Conservation (phyloP, 2,888 invertebrate species). For the Andrena trimmerana region DNA sequence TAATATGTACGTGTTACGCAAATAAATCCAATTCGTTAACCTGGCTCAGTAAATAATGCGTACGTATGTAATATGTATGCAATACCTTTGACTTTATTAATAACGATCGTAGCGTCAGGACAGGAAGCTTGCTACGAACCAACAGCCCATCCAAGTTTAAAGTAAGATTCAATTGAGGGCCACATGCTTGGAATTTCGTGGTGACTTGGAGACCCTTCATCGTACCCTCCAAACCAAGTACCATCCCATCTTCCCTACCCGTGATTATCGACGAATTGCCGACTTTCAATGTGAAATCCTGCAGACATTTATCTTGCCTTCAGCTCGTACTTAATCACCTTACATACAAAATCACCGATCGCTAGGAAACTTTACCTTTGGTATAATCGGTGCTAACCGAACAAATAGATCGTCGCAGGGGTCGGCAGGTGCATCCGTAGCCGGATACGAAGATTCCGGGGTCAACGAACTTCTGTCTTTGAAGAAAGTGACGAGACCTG, state of each 20-base stretch:
- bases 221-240: constrained; percentile 90
- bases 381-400: constrained; percentile 91
- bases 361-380: constrained; percentile 87
- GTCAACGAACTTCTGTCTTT: constrained; percentile 81
- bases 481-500: constrained; percentile 81
- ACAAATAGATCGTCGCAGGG: constrained; percentile 79
- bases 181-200: constrained; percentile 79
- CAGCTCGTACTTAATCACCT: background rate
- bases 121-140: constrained; percentile 81
- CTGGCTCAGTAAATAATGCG: background rate
- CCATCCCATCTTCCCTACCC: constrained; percentile 88
- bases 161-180: constrained; percentile 77
- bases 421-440: constrained; percentile 66
- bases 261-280: constrained; percentile 90
- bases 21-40: background rate
- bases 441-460: constrained; percentile 44
- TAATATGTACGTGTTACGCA: background rate
- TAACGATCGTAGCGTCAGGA: constrained; percentile 79
- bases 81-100: constrained; percentile 81
- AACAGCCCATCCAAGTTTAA: constrained; percentile 81
- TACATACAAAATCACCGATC: too few relatives aligned
- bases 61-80: too few relatives aligned
- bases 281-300: constrained; percentile 91
- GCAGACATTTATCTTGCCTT: constrained; percentile 75
- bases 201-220: constrained; percentile 89